These are phyloP conservation scores for Stomatorhinus ivindoensis DNA, from an alignment of 2,113 vertebrate species.

Conservation along the genomic window DNA sequence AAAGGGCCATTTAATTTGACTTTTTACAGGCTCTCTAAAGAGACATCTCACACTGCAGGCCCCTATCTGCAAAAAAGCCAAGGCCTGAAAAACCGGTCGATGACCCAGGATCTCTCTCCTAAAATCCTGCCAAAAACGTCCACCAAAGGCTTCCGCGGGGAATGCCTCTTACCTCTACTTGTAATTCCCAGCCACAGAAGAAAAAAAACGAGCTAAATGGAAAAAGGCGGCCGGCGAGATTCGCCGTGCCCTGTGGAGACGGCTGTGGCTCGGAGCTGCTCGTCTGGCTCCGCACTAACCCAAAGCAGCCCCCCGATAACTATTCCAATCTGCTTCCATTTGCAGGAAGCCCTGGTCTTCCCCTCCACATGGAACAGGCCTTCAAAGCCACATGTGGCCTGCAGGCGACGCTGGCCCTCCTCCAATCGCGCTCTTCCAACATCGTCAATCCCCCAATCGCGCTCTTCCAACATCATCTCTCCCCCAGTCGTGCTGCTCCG, in stretches of 20 bases:
- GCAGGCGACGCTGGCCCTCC: neutral
- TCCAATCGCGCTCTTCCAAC: neutral
- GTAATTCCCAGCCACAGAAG: conserved; percentile 28
- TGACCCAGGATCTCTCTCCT: neutral
- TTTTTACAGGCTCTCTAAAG: neutral
- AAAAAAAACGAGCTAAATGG: neutral
- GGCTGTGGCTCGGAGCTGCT: conserved; percentile 71
- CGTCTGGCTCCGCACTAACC: conserved; percentile 87
- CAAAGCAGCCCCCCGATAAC: conserved; percentile 85
- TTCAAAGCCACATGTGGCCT: conserved; percentile 30
- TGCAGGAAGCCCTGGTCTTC: conserved; percentile 60
- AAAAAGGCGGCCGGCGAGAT: conserved; percentile 32
- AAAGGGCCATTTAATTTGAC: neutral
- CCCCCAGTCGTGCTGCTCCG: neutral
- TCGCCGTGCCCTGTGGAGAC: conserved; percentile 35
- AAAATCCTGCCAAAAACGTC: neutral
- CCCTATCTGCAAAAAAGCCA: neutral
- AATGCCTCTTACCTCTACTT: conserved; percentile 30
- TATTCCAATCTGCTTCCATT: conserved; percentile 73
- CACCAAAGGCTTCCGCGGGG: neutral
- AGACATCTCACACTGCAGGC: neutral
- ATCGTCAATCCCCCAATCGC: neutral
- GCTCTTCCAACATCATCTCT: neutral
- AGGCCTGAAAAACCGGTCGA: neutral
- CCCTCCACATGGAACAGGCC: conserved; percentile 19